Evolutionary conservation across 2,888 invertebrate genomes (phyloP), one percentile per base, ranked within the genome.

Genomic region (Melitaea athalia): DNA sequence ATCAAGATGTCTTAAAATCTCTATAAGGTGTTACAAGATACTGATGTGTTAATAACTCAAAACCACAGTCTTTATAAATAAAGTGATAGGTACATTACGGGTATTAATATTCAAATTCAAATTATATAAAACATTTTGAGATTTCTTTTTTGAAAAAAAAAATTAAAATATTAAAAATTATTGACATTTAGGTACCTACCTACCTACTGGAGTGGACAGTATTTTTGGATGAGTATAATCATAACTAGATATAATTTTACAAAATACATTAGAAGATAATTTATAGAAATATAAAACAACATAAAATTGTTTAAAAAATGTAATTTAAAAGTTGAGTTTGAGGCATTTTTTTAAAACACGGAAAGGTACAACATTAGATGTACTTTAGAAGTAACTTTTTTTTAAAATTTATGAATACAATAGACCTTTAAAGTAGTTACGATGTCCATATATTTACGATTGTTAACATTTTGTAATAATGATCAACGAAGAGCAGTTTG

Each of bases 21-120:
- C 15, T 38, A 15, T 57, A 57, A 57, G 57, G 42, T 57, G 42
- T 57, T 15, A 57, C 38, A 15, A 11, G 42, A 38, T 42, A 57
- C 15, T 57, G 42, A 42, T 38, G 57, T 57, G 57, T 42, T 57
- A 38, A 42, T 57, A 15, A 42, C 42, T 57, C 57, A 38, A 38
- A 42, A 33, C 57, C 38, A 57, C 57, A 57, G 57, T 42, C 38
- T 57, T 57, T 57, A 57, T 38, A 38, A 57, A 57, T 57, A 31
- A 57, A 6, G 38, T 42, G 42, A 42, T 15, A n/a, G n/a, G n/a
- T n/a, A 57, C 38, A 15, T 57, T 14, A 57, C 57, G 38, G 57
- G 38, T 57, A 57, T 15, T 57, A 57, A 57, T 38, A 42, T 42
- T 57, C 42, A 6, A 57, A 14, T 14, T 33, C n/a, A 14, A 49